Evolutionary conservation across 2,797 vertebrate species (phyloP).

Genomic region (Borostomias antarcticus): DNA sequence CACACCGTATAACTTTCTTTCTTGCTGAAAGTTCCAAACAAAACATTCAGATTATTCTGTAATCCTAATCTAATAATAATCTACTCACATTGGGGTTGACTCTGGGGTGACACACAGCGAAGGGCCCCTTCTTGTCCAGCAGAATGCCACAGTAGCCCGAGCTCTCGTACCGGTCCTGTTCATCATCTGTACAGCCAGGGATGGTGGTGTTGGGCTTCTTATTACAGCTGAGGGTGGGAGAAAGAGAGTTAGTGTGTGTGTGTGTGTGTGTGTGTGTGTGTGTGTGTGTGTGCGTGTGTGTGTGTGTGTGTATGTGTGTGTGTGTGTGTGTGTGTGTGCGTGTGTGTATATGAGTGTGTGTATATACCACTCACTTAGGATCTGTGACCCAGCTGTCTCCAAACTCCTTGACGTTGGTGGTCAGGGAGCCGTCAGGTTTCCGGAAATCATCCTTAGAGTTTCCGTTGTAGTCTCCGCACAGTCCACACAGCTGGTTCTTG

Average conservation of each 20-base stretch:
- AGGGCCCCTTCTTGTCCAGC: constrained; percentile 72
- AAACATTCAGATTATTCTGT: background rate
- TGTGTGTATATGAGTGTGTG: background rate
- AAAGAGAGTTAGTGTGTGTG: background rate
- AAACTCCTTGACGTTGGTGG: constrained; percentile 64
- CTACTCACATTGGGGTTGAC: constrained; percentile 75
- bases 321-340: background rate
- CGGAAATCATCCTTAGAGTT: constrained; percentile 71
- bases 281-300: background rate
- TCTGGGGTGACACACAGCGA: constrained; percentile 71
- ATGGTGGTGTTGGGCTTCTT: constrained; percentile 53
- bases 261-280: background rate
- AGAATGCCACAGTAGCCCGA: constrained; percentile 74
- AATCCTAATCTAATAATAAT: background rate
- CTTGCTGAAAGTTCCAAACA: too few species aligned
- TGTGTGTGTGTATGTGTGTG: background rate
- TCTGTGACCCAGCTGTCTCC: constrained; percentile 79
- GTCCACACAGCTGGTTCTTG: constrained; percentile 67
- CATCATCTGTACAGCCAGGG: constrained; percentile 63
- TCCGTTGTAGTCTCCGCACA: constrained; percentile 76
- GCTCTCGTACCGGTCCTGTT: constrained; percentile 67
- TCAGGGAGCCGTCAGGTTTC: constrained; percentile 68
- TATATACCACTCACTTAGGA: constrained; percentile 45
- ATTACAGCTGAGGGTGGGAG: constrained; percentile 64
- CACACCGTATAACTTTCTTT: too few species aligned